phyloP scores from a whole-genome alignment of 2,113 vertebrate genomes.

The Eleginops maclovinus region DNA sequence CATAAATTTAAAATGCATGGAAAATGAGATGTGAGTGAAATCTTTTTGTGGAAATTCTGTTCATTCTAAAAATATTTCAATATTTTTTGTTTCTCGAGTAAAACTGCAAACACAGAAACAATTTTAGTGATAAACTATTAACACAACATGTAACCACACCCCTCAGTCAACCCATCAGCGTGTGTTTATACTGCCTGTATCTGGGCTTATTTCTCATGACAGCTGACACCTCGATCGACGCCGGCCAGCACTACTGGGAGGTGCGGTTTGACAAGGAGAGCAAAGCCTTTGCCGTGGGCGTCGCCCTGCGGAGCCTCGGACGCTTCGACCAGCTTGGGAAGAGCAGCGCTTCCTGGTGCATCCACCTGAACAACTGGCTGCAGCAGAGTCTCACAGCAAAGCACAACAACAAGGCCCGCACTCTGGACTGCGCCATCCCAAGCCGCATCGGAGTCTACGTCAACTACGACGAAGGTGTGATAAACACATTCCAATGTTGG shows the following conservation, averaged over 20 bases:
- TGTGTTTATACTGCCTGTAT: neutral
- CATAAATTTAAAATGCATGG: too few species aligned
- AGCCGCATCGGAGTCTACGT: conserved; percentile 92
- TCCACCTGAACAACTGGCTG: conserved; percentile 97
- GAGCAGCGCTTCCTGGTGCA: conserved; percentile 92
- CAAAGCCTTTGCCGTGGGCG: conserved; percentile 91
- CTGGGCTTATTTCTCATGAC: neutral
- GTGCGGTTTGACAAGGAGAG: conserved; percentile 94
- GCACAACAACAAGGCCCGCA: conserved; percentile 95
- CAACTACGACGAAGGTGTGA: conserved; percentile 92
- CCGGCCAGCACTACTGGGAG: conserved; percentile 95
- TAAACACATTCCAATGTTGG: too few species aligned
- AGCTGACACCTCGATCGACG: conserved; percentile 92
- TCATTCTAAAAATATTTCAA: neutral
- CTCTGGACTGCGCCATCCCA: conserved; percentile 90
- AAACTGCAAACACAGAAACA: neutral
- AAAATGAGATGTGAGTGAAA: too few species aligned
- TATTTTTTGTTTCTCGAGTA: neutral
- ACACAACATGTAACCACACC: neutral
- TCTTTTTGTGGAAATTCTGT: neutral
- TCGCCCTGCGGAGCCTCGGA: conserved; percentile 92
- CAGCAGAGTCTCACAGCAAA: conserved; percentile 97
- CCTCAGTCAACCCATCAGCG: neutral
- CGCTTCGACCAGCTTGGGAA: conserved; percentile 96
- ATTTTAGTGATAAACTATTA: too few species aligned